Evolutionary conservation across 2,797 vertebrate genomes (phyloP), one percentile per base, ranked within the genome.

Genomic region (Steatocranus sp.): DNA sequence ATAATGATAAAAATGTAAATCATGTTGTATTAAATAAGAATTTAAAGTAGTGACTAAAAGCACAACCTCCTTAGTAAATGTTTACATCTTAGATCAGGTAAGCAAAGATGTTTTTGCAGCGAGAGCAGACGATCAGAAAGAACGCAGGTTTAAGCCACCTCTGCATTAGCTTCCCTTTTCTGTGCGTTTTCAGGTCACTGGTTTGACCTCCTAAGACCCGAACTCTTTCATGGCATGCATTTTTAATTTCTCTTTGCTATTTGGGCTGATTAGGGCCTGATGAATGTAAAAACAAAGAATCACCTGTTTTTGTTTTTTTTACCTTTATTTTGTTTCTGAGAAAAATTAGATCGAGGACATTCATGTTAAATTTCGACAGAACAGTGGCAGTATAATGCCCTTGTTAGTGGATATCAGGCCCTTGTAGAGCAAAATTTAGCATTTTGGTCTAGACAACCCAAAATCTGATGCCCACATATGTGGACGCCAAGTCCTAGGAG

Each of bases 21-120:
- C 30, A 61, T 11, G 17, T 34, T 61, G 30, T 34, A 1, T n/a
- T 54, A 10, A 56, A 56, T 17, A 56, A 30, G 25, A 54, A 27
- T 6, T 23, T 5, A n/a, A 15, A 66, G 36, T 6, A 43, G 8
- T 25, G 20, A 68, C 2, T 25, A 10, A 2, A 41, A 15, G 2
- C 34, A 66, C 20, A 8, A 66, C 20, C 36, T 66, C 61, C 5
- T 23, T 20, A 23, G 32, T 14, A 15, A 41, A 23, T 15, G 32
- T 36, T 61, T 61, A 34, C 10, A n/a, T 61, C 56, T 0, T 61
- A 61, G 56, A 61, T 7, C 0, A 61, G 30, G 0, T 34, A 0
- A 34, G 2, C 56, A 61, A 30, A 56, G 10, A 1, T 32, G 17
- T 34, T 36, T 36, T 36, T 36, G 30, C 18, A 63, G 58, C 7